Conservation (phyloP, 1,140 invertebrate species). For the Diuraphis noxia region DNA sequence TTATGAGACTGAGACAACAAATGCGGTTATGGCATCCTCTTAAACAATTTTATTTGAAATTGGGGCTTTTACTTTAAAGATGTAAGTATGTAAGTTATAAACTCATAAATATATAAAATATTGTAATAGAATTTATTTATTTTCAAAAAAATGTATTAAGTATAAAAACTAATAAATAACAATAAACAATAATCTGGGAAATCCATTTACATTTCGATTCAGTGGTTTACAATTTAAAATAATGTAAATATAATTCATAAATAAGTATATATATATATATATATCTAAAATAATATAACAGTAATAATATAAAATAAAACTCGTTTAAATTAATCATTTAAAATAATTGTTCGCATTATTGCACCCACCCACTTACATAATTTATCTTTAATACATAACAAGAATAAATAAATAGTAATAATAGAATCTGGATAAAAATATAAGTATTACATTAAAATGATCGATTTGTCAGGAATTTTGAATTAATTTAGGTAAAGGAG, state of each 20-base stretch:
- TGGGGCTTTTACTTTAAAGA: not conserved
- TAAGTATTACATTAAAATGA: not conserved
- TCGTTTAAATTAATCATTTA: not conserved
- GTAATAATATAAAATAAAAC: not conserved
- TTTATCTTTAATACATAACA: not conserved
- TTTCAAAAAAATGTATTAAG: not conserved
- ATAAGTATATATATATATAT: not conserved
- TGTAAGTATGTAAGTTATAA: not conserved
- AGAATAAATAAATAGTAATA: not conserved
- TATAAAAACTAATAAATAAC: not conserved
- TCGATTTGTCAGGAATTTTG: not conserved
- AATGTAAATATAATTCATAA: not conserved
- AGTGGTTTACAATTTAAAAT: not conserved
- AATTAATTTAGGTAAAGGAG: not conserved
- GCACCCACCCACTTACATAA: not conserved
- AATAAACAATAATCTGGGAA: not conserved
- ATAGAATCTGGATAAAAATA: not conserved
- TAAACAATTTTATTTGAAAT: not conserved
- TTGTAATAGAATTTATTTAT: not conserved
- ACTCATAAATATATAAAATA: not conserved
- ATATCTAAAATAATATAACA: not conserved
- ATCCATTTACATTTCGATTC: not conserved
- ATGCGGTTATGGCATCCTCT: no score
- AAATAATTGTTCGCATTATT: not conserved
- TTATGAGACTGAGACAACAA: no score